Conservation (phyloP, 2,888 invertebrate species). For the Drosophila borealis region DNA sequence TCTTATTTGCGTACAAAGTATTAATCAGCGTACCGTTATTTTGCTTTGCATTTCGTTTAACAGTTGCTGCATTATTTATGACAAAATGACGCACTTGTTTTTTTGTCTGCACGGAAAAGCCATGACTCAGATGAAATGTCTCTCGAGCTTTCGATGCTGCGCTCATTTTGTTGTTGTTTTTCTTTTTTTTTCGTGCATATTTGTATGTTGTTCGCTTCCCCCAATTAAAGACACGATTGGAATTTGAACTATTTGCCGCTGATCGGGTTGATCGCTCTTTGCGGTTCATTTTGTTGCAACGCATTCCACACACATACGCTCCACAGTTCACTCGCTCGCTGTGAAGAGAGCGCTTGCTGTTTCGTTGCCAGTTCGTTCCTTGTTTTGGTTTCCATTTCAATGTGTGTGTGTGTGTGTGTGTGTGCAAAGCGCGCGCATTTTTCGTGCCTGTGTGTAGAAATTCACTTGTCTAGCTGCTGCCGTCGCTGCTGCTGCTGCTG, state of each 20-base stretch:
- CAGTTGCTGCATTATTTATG: constrained; percentile 42
- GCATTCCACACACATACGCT: constrained; percentile 45
- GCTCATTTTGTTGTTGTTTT: not conserved
- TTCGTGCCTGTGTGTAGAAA: constrained; percentile 48
- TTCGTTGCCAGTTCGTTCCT: constrained; percentile 48
- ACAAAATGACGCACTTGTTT: constrained; percentile 54
- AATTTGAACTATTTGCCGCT: constrained; percentile 62
- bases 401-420: constrained; percentile 14
- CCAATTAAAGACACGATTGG: constrained; percentile 54
- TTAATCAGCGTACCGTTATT: constrained; percentile 29
- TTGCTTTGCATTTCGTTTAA: constrained; percentile 18
- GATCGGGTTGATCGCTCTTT: constrained; percentile 33
- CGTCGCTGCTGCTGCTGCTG: constrained; percentile 1
- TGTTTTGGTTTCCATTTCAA: constrained; percentile 62
- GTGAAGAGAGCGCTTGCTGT: constrained; percentile 10
- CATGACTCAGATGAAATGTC: constrained; percentile 38
- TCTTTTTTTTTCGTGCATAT: constrained; percentile 7
- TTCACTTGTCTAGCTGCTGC: constrained; percentile 57
- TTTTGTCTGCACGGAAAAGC: constrained; percentile 9
- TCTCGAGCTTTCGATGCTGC: constrained; percentile 33
- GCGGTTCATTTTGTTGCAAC: constrained; percentile 39
- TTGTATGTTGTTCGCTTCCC: constrained; percentile 35
- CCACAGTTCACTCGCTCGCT: constrained; percentile 51
- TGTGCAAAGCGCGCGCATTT: constrained; percentile 64
- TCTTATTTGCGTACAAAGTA: constrained; percentile 21